Base-by-base conservation (phyloP, 2,888 invertebrate species). In the Idaea dimidiata region DNA sequence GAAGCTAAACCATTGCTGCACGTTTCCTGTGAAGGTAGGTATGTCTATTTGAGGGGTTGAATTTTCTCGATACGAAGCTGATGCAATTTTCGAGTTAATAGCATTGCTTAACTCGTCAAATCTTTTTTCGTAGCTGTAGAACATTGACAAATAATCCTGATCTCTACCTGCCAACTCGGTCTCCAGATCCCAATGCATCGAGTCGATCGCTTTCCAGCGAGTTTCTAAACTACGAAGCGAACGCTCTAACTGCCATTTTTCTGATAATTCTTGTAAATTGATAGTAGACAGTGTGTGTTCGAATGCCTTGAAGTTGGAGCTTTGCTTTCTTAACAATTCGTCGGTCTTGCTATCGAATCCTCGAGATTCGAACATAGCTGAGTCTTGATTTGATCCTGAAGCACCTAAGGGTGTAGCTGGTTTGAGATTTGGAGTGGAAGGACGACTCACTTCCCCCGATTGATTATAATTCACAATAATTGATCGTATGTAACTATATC, bases 1-100 rank as follows among this genome's bases (percentile, higher is more conserved):
- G 32, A 62, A 61, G 17, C 58, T 18, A 6, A 54, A 6, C 54
- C 32, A 59, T 18, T 59, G 53, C 4, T 16, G 17, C 3, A 17
- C n/a, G 8, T 17, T 17, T 6, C 55, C 55, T 3, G n/a, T n/a
- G 17, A 55, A 55, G 17, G n/a, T 17, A 55, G 55, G 55, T 2
- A 55, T 17, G 17, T 55, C 55, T 17, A 55, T 2, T 7, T 32
- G 32, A 4, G 55, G 55, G 2, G 55, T 55, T 5, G 55, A 55
- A n/a, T 55, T 55, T 17, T 55, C 16, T n/a, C 7, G 8, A 17
- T 55, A 17, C n/a, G n/a, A 2, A 5, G 55, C 8, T 3, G 55
- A 8, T 17, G n/a, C 7, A 5, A 55, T 8, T 55, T 55, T 55
- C 2, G n/a, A 8, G 55, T 55, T 55, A 8, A 55, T n/a, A 2